Evolutionary conservation across 1,140 invertebrate genomes (phyloP), one percentile per base, ranked within the genome.

Genomic region (Oryctes rhinoceros): DNA sequence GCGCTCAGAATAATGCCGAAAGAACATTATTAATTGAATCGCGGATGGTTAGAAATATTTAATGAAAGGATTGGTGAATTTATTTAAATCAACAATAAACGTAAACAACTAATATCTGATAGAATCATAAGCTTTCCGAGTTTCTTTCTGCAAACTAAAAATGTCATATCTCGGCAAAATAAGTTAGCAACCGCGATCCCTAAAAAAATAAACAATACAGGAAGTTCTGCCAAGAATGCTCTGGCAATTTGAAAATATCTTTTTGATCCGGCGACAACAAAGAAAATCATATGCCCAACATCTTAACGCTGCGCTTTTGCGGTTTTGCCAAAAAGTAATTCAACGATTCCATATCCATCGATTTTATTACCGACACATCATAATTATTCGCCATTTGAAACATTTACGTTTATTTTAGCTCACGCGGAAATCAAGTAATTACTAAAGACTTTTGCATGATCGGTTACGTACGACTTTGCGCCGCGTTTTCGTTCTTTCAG

Each of bases 191-290:
- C 39, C 39, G 9, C 39, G 39, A 44, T 44, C 5, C 39, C 39
- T 3, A 35, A 10, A 71, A 15, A 71, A 71, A 5, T 7, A 35
- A 30, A 71, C 65, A 71, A 71, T 71, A 24, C 24, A 37, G 7
- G 65, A 35, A 35, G 3, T 71, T 24, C 4, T 71, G 65, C 65
- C 65, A 71, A 71, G 65, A 71, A 71, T 71, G 24, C 10, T 71
- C 20, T 71, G 65, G 65, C 65, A 71, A 71, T 24, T 71, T 71
- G 24, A 30, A 37, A 37, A 35, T 71, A 62, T 62, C 15, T 18
- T 24, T 71, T 71, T 15, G 20, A 71, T 37, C 11, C 20, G 65
- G 35, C 1, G 24, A 35, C 65, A 37, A 24, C 65, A 71, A 37
- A 59, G 53, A 59, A 59, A 59, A 59, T 71, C 24, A 35, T 35